These are phyloP conservation scores for Eucidaris tribuloides DNA, from an alignment of 35 echinoderm and acorn worm species.

Conservation along the genomic window DNA sequence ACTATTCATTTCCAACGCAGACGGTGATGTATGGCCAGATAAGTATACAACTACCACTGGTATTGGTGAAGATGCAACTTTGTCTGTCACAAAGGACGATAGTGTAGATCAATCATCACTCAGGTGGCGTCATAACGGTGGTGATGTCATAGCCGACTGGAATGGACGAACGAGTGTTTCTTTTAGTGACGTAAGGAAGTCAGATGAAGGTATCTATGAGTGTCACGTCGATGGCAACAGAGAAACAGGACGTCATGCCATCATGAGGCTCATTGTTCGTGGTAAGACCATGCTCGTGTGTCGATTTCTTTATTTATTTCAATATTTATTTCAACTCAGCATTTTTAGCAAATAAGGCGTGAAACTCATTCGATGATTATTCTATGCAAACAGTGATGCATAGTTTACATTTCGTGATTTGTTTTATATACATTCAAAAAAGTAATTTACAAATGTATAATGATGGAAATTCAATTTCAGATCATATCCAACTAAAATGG, in stretches of 20 bases:
- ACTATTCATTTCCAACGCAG: too few relatives aligned
- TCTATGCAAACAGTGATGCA: too few relatives aligned
- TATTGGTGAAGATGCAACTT: slow-evolving; percentile 15
- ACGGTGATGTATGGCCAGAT: slow-evolving; percentile 6
- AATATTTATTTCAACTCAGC: too few relatives aligned
- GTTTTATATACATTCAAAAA: too few relatives aligned
- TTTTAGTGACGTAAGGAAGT: neutral
- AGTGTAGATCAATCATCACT: neutral
- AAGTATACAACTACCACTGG: neutral
- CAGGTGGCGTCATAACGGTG: slow-evolving; percentile 48
- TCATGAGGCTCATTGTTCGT: slow-evolving; percentile 61
- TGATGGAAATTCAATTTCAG: too few relatives aligned
- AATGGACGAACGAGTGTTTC: slow-evolving; percentile 7
- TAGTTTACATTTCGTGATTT: too few relatives aligned
- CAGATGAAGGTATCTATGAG: slow-evolving; percentile 71
- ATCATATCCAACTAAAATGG: too few relatives aligned
- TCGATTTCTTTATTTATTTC: too few relatives aligned
- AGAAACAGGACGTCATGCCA: slow-evolving; percentile 1
- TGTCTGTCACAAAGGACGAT: neutral
- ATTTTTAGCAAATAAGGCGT: too few relatives aligned
- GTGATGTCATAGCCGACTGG: slow-evolving; percentile 18
- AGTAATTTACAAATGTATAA: too few relatives aligned
- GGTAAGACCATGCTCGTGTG: too few relatives aligned
- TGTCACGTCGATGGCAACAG: slow-evolving; percentile 12
- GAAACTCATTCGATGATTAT: too few relatives aligned